A percentile compares a stretch with the other conserved stretches of the same genome.
Conservation (phyloP, 2,797 vertebrate species). For the Sebastes reedi region DNA sequence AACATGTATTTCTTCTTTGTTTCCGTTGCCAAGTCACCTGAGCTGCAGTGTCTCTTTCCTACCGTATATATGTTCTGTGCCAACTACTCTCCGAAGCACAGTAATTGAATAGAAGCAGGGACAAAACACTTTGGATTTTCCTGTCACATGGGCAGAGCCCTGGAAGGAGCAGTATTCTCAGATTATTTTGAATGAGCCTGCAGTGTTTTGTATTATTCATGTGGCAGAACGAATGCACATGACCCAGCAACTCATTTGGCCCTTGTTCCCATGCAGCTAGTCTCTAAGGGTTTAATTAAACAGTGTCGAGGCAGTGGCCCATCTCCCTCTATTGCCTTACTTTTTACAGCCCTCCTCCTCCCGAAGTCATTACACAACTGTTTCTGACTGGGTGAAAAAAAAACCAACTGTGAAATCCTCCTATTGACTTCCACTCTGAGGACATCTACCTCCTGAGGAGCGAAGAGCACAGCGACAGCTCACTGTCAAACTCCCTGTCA, state of each 20-base stretch:
- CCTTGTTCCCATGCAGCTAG: constrained; percentile 71
- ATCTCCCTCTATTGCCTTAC: constrained; percentile 65
- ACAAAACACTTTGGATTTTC: constrained; percentile 55
- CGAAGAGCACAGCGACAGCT: constrained; percentile 29
- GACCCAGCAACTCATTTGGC: constrained; percentile 79
- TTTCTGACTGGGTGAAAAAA: constrained; percentile 33
- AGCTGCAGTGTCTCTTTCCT: constrained; percentile 1
- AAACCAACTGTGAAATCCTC: constrained; percentile 33
- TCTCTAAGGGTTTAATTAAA: constrained; percentile 84
- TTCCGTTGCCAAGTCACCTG: background rate
- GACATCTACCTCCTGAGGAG: constrained; percentile 53
- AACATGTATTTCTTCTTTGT: background rate
- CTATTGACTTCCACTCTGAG: constrained; percentile 58
- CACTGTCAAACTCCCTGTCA: constrained; percentile 51
- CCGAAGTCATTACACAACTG: constrained; percentile 54
- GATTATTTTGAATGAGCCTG: constrained; percentile 74
- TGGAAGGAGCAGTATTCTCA: constrained; percentile 55
- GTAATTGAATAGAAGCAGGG: constrained; percentile 28
- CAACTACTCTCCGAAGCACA: constrained; percentile 2
- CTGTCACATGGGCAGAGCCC: constrained; percentile 48
- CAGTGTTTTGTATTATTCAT: constrained; percentile 82
- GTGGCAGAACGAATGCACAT: constrained; percentile 70
- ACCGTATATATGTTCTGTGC: background rate
- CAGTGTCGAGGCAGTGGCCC: constrained; percentile 65
- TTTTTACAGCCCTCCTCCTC: constrained; percentile 52